Conservation (phyloP, 2,888 invertebrate species). For the Brachypalpus laphriformis region DNA sequence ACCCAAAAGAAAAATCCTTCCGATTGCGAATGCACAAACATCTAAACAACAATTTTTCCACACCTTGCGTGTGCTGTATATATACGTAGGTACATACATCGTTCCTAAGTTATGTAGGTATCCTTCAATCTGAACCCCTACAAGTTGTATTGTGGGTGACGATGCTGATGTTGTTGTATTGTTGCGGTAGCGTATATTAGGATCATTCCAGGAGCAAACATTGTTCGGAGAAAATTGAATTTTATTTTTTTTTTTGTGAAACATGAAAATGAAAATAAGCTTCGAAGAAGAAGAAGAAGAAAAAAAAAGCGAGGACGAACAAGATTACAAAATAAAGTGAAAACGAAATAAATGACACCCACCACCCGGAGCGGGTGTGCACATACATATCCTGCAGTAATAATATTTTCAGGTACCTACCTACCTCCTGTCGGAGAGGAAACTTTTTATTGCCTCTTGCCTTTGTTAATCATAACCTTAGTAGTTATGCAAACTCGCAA, state of each 20-base stretch:
- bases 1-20: constrained; percentile 36
- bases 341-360: constrained; percentile 59
- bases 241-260: constrained; percentile 1
- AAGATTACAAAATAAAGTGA: constrained; percentile 61
- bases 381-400: constrained; percentile 33
- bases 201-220: constrained; percentile 63
- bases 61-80: constrained; percentile 52
- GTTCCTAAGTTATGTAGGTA: constrained; percentile 29
- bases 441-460: constrained; percentile 57
- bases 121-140: constrained; percentile 14
- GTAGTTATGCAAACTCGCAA: constrained; percentile 53
- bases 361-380: neutral
- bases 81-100: neutral
- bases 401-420: constrained; percentile 42
- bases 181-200: constrained; percentile 55
- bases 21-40: constrained; percentile 43
- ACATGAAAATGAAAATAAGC: constrained; percentile 42
- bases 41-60: constrained; percentile 58
- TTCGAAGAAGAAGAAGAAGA: neutral
- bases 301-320: neutral
- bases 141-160: constrained; percentile 13
- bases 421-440: neutral
- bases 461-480: constrained; percentile 66
- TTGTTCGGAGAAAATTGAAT: constrained; percentile 61
- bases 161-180: constrained; percentile 31